Base-by-base conservation (phyloP, 2,113 vertebrate species). In the Aegypius monachus region DNA sequence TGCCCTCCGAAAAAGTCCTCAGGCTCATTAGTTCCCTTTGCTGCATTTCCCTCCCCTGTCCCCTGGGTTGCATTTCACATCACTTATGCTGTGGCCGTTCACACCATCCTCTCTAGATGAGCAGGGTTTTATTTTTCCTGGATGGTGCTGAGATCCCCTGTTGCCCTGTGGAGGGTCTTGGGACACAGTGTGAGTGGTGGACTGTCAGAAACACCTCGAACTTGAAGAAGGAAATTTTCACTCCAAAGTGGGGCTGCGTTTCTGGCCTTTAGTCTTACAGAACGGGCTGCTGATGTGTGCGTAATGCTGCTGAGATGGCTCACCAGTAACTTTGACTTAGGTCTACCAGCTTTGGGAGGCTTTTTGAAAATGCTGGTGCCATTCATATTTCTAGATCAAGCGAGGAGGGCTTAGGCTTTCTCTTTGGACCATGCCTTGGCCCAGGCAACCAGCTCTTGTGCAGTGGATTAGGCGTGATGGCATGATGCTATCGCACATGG, bases 141-240 rank as follows among this genome's bases (percentile, higher is more conserved):
- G 25, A n/a, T 66, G 38, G 11, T 66, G 21, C 68, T 86, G 84
- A 91, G 55, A 25, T 58, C 23, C 38, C 14, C 21, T 17, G 10
- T 36, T 86, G 27, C 15, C 27, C 13, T 0, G 0, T 36, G 22
- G 12, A 81, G 14, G 1, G 4, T 81, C 8, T 16, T 70, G 42
- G 11, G 40, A 48, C 56, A n/a, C n/a, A 23, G 20, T 10, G 22
- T 11, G 38, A 53, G 29, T 63, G 14, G 18, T 31, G 14, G n/a
- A 40, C 27, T 62, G 19, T 42, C 67, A 89, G 58, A 77, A 91
- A 43, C 31, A 65, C 7, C 29, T 61, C 2, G 3, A 79, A 83
- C 12, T 31, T 58, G 74, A 82, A 48, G 56, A 38, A 81, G 7
- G 23, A 79, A 31, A 50, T 86, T 71, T 92, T 90, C 26, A 18